These are phyloP conservation scores for Pterobdella sp. DNA, from an alignment of 2,888 invertebrate species.

Conservation along the genomic window DNA sequence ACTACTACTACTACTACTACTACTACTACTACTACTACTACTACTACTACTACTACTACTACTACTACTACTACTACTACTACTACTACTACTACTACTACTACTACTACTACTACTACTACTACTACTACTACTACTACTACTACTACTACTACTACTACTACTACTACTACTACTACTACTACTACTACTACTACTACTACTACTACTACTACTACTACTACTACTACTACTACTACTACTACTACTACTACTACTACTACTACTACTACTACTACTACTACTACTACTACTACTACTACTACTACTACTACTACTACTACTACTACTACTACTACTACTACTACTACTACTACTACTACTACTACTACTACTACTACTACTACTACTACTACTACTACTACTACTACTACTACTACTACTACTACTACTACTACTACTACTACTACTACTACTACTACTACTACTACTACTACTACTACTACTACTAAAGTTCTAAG, in stretches of 20 bases:
- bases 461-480: slow-evolving; percentile 25
- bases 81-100: background rate
- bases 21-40: background rate
- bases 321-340: background rate
- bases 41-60: slow-evolving; percentile 4
- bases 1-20: background rate
- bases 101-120: slow-evolving; percentile 4
- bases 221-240: slow-evolving; percentile 4
- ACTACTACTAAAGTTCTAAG: slow-evolving; percentile 44
- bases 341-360: slow-evolving; percentile 4
- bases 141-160: background rate
- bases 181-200: background rate
- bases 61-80: background rate
- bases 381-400: background rate
- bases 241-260: background rate
- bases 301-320: background rate
- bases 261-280: background rate
- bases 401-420: background rate
- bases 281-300: slow-evolving; percentile 4
- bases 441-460: background rate
- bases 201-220: background rate
- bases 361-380: background rate
- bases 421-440: background rate
- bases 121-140: background rate
- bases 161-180: slow-evolving; percentile 1